phyloP scores from a whole-genome alignment of 37 sponge, comb jelly and placozoan genomes.

The Theonella swinhoei region DNA sequence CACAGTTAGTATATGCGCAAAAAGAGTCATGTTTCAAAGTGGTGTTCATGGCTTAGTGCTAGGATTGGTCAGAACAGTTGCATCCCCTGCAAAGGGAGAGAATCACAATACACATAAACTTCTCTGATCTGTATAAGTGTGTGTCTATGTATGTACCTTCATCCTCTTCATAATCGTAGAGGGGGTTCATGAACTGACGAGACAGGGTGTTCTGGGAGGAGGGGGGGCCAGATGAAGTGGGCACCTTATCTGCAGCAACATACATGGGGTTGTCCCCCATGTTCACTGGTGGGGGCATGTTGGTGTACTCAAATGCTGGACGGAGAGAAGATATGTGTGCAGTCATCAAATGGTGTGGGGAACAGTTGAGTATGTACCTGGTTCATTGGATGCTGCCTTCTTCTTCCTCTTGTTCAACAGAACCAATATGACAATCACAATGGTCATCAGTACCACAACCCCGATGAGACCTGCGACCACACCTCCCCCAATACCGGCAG shows the following conservation, averaged over 20 bases:
- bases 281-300: neutral
- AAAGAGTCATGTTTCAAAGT: neutral
- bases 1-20: neutral
- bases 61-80: neutral
- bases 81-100: neutral
- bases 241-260: conserved; percentile 5
- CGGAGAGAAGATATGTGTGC: neutral
- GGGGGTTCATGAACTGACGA: conserved; percentile 8
- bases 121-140: neutral
- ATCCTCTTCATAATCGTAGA: conserved; percentile 9
- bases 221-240: neutral
- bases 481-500: conserved; percentile 19
- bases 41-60: neutral
- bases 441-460: neutral
- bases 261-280: conserved; percentile 25
- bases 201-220: neutral
- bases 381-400: neutral
- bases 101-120: neutral
- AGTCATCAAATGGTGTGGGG: neutral
- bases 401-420: neutral
- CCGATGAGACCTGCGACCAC: neutral
- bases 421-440: neutral
- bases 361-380: neutral
- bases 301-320: neutral
- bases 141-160: neutral